Base-by-base conservation (phyloP, 2,113 vertebrate genomes). In the Isichthys henryi region DNA sequence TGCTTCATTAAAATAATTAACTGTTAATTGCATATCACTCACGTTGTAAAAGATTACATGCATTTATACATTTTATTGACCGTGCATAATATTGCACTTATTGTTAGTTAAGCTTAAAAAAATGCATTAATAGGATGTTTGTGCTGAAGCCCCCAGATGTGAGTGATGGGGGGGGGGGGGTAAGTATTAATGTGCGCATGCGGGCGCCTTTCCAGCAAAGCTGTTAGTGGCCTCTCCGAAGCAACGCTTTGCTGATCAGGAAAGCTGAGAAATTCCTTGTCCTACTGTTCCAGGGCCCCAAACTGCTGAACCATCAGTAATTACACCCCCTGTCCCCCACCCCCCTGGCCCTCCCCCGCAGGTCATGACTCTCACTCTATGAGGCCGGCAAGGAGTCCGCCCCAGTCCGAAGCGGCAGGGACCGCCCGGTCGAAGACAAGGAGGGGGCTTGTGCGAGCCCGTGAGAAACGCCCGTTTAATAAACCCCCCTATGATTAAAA, bases 201-300 rank as follows among this genome's bases (percentile, higher is more conserved):
- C 89, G 92, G 94, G 94, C 94, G 92, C 88, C 88, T 92, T 92
- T 95, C 94, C 94, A 94, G 91, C 92, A 80, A 92, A 91, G 93
- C 93, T 90, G 94, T 91, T 89, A 92, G 94, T 91, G 92, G 93
- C 93, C 80, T 89, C 90, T 17, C 85, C 9, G 39, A 9, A 52
- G 53, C 88, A 45, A 43, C 23, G 91, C 92, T 66, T 66, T 93
- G 95, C 93, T 93, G 93, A 95, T 95, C 89, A 94, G 94, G 95
- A 95, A 95, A 96, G 95, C 95, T 94, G 95, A 95, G 94, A 96
- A 94, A 96, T 95, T 95, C 95, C 94, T 93, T 89, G 92, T 94
- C 94, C 92, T 92, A 92, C 90, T 91, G 93, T 95, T 95, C 93
- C 95, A 93, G 92, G 86, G 89, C 82, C 91, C 88, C 74, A 91